Percentiles rank a stretch among this genome's conserved stretches.
Evolutionary conservation across 2,888 invertebrate species (phyloP).

Genomic region (Dynastes maya): DNA sequence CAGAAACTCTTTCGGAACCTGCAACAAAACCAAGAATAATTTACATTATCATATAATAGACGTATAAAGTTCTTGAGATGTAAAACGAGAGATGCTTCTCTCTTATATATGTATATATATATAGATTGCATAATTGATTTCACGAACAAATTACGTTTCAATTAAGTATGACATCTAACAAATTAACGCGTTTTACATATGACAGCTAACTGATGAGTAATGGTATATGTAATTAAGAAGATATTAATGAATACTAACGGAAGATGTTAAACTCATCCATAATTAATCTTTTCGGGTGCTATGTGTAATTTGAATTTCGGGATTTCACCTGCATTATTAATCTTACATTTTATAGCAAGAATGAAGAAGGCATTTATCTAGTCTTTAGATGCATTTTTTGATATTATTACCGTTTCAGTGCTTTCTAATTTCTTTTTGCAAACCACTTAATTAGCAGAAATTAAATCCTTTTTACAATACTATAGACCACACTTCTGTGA

Average conservation of each 20-base stretch:
- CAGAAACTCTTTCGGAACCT: background rate
- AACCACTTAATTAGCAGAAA: too few species aligned
- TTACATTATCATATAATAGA: background rate
- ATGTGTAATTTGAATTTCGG: conserved; percentile 7
- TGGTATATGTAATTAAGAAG: conserved; percentile 26
- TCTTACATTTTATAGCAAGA: background rate
- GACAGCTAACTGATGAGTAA: conserved; percentile 25
- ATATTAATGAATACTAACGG: conserved; percentile 15
- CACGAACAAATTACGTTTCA: conserved; percentile 20
- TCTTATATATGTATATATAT: background rate
- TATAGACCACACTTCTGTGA: background rate
- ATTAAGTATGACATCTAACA: conserved; percentile 23
- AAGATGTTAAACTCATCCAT: conserved; percentile 20
- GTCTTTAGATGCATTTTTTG: too few species aligned
- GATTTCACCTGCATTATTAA: conserved; percentile 8
- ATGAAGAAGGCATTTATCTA: too few species aligned
- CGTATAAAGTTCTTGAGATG: background rate
- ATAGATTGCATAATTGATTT: conserved; percentile 1
- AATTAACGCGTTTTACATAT: conserved; percentile 24
- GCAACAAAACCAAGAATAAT: background rate
- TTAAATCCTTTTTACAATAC: too few species aligned
- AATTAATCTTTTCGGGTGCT: conserved; percentile 15
- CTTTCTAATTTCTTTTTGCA: too few species aligned
- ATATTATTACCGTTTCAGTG: too few species aligned
- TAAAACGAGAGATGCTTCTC: background rate